These are phyloP conservation scores for Cherax destructor DNA, from an alignment of 1,140 invertebrate species.

Conservation along the genomic window DNA sequence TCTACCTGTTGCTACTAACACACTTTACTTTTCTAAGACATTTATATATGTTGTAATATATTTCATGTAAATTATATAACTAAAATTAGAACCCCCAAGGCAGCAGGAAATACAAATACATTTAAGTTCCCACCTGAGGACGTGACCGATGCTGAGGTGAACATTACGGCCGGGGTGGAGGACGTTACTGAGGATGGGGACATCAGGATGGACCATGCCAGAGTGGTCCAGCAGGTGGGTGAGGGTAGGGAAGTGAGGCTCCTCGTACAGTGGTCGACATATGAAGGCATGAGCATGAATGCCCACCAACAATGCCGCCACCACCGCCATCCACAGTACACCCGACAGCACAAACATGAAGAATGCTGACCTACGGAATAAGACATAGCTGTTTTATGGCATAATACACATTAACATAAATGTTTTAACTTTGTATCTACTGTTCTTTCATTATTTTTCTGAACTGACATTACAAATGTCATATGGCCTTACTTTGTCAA, in stretches of 20 bases:
- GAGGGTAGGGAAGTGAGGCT: conserved; percentile 47
- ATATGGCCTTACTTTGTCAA: no score
- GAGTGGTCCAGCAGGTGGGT: conserved; percentile 52
- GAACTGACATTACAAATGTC: no score
- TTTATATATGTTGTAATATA: no score
- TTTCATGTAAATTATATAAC: no score
- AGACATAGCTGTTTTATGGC: no score
- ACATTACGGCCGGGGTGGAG: conserved; percentile 48
- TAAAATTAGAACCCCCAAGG: not conserved
- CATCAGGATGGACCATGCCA: conserved; percentile 18
- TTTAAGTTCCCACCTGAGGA: conserved; percentile 16
- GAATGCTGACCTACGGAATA: conserved; percentile 35
- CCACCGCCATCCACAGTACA: conserved; percentile 51
- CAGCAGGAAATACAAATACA: no score
- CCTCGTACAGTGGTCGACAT: conserved; percentile 58
- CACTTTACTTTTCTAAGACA: no score
- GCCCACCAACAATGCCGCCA: conserved; percentile 42
- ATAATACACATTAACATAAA: no score
- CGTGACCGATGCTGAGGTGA: conserved; percentile 38
- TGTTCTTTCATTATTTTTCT: no score
- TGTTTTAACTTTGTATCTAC: no score
- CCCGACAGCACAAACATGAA: conserved; percentile 54
- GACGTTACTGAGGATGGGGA: conserved; percentile 35
- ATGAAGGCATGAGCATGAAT: conserved; percentile 61
- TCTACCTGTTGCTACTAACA: no score